phyloP scores from a whole-genome alignment of 2,797 vertebrate genomes.

The Phataginus tricuspis region DNA sequence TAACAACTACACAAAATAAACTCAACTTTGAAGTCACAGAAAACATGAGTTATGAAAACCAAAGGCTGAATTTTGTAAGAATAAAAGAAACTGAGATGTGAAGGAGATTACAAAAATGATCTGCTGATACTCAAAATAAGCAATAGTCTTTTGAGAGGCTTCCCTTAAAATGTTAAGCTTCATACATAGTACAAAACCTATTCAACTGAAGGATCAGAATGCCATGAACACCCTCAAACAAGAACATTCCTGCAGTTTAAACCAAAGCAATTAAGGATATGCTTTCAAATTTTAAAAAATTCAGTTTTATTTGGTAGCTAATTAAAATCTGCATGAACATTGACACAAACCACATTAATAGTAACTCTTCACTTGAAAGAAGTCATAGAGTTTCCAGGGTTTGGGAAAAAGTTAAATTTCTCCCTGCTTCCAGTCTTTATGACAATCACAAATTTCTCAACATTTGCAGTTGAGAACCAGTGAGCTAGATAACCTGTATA shows the following conservation, averaged over 20 bases:
- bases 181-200: not conserved
- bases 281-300: not conserved
- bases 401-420: not conserved
- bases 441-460: not conserved
- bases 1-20: not conserved
- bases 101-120: constrained; percentile 18
- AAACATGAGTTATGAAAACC: not conserved
- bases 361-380: constrained; percentile 8
- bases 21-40: not conserved
- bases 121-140: not conserved
- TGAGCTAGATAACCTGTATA: not conserved
- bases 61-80: constrained; percentile 24
- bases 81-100: not conserved
- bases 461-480: not conserved
- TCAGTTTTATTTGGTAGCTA: constrained; percentile 2
- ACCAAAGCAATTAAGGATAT: constrained; percentile 25
- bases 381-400: not conserved
- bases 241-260: not conserved
- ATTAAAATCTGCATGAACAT: constrained; percentile 11
- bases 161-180: not conserved
- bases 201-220: not conserved
- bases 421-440: not conserved
- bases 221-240: not conserved
- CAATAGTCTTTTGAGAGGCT: not conserved
- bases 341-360: not conserved